phyloP scores from a whole-genome alignment of 2,113 vertebrate genomes.

The Pelmatolapia mariae region DNA sequence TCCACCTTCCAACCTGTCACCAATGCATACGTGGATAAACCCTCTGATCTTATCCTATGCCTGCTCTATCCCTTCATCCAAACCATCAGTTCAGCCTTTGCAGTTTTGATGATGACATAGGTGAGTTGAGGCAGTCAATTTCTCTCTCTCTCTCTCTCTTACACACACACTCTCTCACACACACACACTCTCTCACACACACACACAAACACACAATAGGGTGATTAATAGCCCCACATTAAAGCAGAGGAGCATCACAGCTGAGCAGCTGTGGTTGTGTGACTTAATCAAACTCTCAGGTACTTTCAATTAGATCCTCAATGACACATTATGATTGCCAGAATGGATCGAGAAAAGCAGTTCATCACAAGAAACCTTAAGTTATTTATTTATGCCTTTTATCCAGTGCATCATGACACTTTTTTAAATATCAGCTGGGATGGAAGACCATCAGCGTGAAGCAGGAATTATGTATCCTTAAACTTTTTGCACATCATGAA shows the following conservation, averaged over 20 bases:
- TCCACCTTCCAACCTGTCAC: neutral
- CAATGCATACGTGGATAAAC: neutral
- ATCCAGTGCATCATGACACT: neutral
- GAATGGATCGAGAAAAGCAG: neutral
- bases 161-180: neutral
- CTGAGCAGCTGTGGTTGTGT: constrained; percentile 23
- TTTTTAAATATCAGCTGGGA: neutral
- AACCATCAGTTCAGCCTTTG: neutral
- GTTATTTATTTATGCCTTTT: neutral
- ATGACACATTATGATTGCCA: neutral
- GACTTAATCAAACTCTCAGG: constrained; percentile 42
- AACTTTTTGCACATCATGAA: neutral
- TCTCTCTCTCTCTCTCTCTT: neutral
- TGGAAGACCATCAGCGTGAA: neutral
- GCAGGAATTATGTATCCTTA: neutral
- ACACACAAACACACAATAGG: neutral
- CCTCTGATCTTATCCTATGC: neutral
- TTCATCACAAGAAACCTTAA: neutral
- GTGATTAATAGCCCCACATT: constrained; percentile 41
- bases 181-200: neutral
- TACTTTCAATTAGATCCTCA: constrained; percentile 4
- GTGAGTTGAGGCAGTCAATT: constrained; percentile 7
- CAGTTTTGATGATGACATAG: constrained; percentile 15
- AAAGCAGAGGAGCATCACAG: constrained; percentile 21
- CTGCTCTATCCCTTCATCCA: neutral